Percentiles rank a stretch among this genome's conserved stretches.
Evolutionary conservation across 2,888 invertebrate genomes (phyloP).

Genomic region (Siphlonurus alternatus): DNA sequence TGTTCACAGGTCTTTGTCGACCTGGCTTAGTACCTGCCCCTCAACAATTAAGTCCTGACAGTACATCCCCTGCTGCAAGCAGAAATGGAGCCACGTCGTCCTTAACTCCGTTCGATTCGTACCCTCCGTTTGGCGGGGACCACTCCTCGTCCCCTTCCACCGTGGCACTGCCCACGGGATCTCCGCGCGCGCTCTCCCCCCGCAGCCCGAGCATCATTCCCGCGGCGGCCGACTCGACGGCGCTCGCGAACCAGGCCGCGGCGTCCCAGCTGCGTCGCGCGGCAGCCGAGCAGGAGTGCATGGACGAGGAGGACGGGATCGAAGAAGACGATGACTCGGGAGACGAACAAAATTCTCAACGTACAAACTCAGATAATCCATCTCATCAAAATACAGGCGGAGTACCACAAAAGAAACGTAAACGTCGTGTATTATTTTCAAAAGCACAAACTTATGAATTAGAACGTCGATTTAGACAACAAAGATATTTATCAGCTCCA

Average conservation of each 20-base stretch:
- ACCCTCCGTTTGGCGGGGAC: neutral
- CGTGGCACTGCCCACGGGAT: neutral
- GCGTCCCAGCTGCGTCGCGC: conserved; percentile 5
- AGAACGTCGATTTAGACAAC: conserved; percentile 87
- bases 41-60: conserved; percentile 68
- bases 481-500: conserved; percentile 91
- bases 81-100: conserved; percentile 19
- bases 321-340: conserved; percentile 12
- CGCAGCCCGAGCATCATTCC: conserved; percentile 25
- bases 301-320: conserved; percentile 16
- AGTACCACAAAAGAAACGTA: conserved; percentile 67
- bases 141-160: neutral
- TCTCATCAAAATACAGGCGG: too few relatives aligned
- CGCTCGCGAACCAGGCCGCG: conserved; percentile 4
- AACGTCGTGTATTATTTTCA: conserved; percentile 90
- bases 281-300: conserved; percentile 21
- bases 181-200: conserved; percentile 12
- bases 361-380: conserved; percentile 24
- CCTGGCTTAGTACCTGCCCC: conserved; percentile 3
- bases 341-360: conserved; percentile 13
- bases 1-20: conserved; percentile 7
- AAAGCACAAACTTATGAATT: conserved; percentile 95
- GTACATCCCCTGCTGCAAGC: conserved; percentile 69
- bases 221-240: conserved; percentile 26
- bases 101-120: neutral